Evolutionary conservation across 2,113 vertebrate species (phyloP), one percentile per base, ranked within the genome.

Genomic region (Ancistrus triradiatus): DNA sequence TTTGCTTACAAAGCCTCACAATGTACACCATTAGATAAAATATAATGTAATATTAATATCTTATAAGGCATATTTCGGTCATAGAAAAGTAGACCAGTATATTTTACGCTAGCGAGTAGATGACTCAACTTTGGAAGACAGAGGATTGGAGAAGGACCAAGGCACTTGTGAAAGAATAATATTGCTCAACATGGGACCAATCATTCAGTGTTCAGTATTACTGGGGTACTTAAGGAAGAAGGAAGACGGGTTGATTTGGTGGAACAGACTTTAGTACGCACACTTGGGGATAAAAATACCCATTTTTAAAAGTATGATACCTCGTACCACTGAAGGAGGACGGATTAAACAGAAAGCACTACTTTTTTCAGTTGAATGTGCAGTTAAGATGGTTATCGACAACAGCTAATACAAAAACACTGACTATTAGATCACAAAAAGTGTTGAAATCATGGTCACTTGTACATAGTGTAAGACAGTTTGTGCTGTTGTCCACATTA

Each of bases 401-500:
- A 63, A 73, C 42, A 59, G 43, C 63, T 63, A 18, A 75, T 51
- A 25, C 3, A 22, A 58, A 66, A n/a, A n/a, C n/a, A n/a, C n/a
- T 46, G 57, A 66, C 3, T 7, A 31, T 31, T 4, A 53, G 9
- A 49, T 63, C 31, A 15, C 40, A 51, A 50, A 43, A 50, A 15
- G 50, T 21, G 59, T 40, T 55, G 68, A 66, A 65, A 63, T 38
- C 6, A 59, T 61, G 17, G 62, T 61, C 48, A 66, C 75, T 69
- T 84, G 75, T 83, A 78, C 71, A 80, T 81, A 70, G 60, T 63
- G 27, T 7, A 4, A 31, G 27, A 4, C 27, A 31, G 27, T 31
- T 57, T 66, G 25, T 33, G 15, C 64, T 60, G 37, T 68, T 25
- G 46, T 60, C 43, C 56, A 28, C 31, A 13, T 51, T 42, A 28